phyloP scores from a whole-genome alignment of 2,888 invertebrate genomes.

The Stenoptilia bipunctidactyla region DNA sequence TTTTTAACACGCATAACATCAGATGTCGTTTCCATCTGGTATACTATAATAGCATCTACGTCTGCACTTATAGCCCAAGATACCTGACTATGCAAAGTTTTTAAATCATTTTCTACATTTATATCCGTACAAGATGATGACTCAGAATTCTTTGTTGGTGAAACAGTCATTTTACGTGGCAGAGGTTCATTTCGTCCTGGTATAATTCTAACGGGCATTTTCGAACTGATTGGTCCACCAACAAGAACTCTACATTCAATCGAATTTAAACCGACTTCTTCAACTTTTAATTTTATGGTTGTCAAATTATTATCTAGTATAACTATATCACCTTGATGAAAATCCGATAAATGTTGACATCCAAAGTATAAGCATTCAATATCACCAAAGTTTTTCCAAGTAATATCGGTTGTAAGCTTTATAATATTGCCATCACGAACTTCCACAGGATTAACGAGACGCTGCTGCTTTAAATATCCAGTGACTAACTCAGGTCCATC shows the following conservation, averaged over 20 bases:
- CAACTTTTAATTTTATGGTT: conserved; percentile 41
- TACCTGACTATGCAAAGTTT: conserved; percentile 34
- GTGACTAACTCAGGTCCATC: conserved; percentile 50
- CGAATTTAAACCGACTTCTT: conserved; percentile 51
- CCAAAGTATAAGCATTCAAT: conserved; percentile 66
- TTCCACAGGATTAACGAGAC: conserved; percentile 38
- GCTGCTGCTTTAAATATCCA: conserved; percentile 53
- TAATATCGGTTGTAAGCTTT: conserved; percentile 59
- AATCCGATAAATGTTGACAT: conserved; percentile 61
- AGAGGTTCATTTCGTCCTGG: not conserved
- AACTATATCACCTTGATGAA: conserved; percentile 59
- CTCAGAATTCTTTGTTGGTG: too few relatives aligned
- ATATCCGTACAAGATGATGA: not conserved
- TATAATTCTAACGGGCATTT: conserved; percentile 59
- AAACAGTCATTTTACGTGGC: too few relatives aligned
- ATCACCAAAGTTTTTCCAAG: conserved; percentile 67
- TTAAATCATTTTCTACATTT: not conserved
- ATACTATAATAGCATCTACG: conserved; percentile 49
- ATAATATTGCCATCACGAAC: conserved; percentile 42
- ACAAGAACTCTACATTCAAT: conserved; percentile 62
- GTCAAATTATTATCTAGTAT: conserved; percentile 58
- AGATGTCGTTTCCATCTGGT: conserved; percentile 33
- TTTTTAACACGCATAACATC: conserved; percentile 40
- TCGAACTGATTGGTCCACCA: conserved; percentile 64
- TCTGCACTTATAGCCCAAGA: conserved; percentile 55